These are phyloP conservation scores for Bombyx huttoni DNA, from an alignment of 2,888 invertebrate genomes.

Conservation along the genomic window DNA sequence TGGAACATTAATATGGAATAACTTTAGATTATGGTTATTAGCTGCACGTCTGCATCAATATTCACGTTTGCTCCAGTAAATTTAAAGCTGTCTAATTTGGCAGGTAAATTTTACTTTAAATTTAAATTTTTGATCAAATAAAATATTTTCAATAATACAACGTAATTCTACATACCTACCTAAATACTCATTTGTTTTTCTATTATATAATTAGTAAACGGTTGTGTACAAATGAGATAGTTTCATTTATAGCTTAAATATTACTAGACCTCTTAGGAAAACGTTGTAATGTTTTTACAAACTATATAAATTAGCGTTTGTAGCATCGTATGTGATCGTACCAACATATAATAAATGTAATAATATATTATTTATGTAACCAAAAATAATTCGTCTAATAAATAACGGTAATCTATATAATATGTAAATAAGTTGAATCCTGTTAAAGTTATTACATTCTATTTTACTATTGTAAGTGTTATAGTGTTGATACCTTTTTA, in stretches of 20 bases:
- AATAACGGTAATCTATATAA: not conserved
- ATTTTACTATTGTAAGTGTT: constrained; percentile 69
- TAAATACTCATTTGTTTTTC: not conserved
- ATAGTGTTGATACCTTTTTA: constrained; percentile 58
- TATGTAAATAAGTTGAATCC: constrained; percentile 68
- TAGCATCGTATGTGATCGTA: not conserved
- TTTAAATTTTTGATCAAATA: too few species aligned
- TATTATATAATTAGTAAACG: not conserved
- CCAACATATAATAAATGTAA: not conserved
- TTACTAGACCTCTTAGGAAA: not conserved
- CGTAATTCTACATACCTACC: not conserved
- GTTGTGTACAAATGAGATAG: not conserved
- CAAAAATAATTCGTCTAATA: constrained; percentile 13
- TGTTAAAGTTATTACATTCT: constrained; percentile 71
- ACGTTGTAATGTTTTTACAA: not conserved
- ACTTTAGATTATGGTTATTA: too few species aligned
- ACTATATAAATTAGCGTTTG: not conserved
- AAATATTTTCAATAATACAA: too few species aligned
- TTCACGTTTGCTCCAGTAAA: too few species aligned
- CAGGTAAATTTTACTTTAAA: too few species aligned
- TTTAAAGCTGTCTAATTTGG: too few species aligned
- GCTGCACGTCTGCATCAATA: too few species aligned
- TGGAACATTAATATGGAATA: too few species aligned
- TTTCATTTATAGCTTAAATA: not conserved
- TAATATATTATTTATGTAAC: constrained; percentile 8